These are phyloP conservation scores for Lipophrys pholis DNA, from an alignment of 2,113 vertebrate species.

Conservation along the genomic window DNA sequence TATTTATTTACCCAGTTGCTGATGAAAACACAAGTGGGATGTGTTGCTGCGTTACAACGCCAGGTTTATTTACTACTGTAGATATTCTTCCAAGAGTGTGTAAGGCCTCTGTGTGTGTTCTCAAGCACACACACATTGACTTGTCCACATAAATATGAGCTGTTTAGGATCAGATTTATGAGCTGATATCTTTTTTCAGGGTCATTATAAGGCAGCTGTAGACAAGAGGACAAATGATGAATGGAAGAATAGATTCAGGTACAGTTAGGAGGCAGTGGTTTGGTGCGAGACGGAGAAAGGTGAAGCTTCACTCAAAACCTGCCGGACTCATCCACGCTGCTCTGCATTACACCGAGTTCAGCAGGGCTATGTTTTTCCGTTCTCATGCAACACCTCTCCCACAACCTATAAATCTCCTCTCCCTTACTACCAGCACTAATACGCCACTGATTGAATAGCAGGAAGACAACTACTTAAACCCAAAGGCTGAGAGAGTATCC, in stretches of 20 bases:
- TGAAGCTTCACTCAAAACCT: slow-evolving; percentile 23
- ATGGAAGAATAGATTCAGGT: slow-evolving; percentile 24
- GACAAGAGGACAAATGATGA: slow-evolving; percentile 21
- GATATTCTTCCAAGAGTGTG: slow-evolving; percentile 40
- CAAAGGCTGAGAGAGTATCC: slow-evolving; percentile 61
- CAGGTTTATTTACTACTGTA: slow-evolving; percentile 50
- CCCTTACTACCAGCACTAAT: slow-evolving; percentile 76
- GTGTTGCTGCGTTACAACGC: slow-evolving; percentile 35
- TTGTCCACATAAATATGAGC: slow-evolving; percentile 12
- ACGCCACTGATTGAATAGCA: slow-evolving; percentile 74
- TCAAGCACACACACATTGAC: background rate
- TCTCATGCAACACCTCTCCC: slow-evolving; percentile 76
- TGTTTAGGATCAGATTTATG: slow-evolving; percentile 41
- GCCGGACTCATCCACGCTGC: slow-evolving; percentile 26
- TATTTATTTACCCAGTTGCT: slow-evolving; percentile 65
- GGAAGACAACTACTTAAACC: slow-evolving; percentile 67
- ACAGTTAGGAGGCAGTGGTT: slow-evolving; percentile 11
- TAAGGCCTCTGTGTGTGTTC: slow-evolving; percentile 37
- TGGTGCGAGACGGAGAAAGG: slow-evolving; percentile 1
- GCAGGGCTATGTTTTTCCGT: slow-evolving; percentile 71
- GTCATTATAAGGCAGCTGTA: slow-evolving; percentile 25
- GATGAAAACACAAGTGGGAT: slow-evolving; percentile 55
- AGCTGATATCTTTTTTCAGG: slow-evolving; percentile 26
- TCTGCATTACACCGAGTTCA: slow-evolving; percentile 54
- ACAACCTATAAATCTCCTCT: slow-evolving; percentile 69